Evolutionary conservation across 2,113 vertebrate species (phyloP).

Genomic region (Sebastes fasciatus): DNA sequence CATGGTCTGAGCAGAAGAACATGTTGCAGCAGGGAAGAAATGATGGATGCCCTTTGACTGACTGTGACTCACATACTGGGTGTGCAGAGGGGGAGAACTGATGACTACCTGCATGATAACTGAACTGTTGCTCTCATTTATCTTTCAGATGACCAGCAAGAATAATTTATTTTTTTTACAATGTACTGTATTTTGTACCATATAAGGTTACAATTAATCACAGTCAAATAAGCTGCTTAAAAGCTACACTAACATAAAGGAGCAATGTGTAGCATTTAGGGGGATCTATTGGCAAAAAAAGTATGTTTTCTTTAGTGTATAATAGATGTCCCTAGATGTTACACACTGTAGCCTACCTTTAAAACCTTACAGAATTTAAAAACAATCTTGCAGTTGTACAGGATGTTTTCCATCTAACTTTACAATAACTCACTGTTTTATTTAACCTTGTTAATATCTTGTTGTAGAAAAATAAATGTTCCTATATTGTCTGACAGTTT

Average conservation of each 20-base stretch:
- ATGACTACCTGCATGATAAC: neutral
- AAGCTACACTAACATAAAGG: neutral
- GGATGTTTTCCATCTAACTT: neutral
- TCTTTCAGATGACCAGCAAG: neutral
- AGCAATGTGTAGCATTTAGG: no score
- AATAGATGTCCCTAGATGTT: no score
- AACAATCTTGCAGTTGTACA: neutral
- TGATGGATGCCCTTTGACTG: neutral
- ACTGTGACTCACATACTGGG: neutral
- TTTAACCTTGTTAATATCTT: neutral
- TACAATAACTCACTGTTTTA: neutral
- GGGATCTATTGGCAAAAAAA: no score
- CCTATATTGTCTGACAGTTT: neutral
- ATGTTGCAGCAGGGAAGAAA: neutral
- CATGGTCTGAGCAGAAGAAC: slow-evolving; percentile 81
- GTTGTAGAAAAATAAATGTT: neutral
- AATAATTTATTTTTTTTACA: slow-evolving; percentile 4
- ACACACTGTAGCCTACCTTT: no score
- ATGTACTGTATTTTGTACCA: neutral
- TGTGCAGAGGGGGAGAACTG: neutral
- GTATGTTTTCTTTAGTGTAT: no score
- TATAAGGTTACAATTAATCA: neutral
- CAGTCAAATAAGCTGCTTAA: neutral
- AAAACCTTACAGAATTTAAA: neutral
- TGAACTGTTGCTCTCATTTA: neutral